phyloP scores from a whole-genome alignment of 2,888 invertebrate genomes.

The Ypsolopha scabrella region DNA sequence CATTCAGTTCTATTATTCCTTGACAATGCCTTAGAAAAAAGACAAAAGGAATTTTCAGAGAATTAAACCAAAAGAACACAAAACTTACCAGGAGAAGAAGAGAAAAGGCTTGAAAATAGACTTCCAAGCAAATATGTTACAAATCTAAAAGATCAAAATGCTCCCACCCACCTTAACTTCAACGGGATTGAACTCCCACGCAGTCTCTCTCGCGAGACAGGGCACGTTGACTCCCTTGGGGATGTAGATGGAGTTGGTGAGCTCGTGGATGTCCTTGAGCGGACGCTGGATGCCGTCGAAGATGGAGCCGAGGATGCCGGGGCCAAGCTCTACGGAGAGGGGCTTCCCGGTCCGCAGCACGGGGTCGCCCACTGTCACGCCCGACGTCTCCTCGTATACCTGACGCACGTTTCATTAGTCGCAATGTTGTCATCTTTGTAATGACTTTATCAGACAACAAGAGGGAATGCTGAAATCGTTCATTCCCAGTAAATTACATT shows the following conservation, averaged over 20 bases:
- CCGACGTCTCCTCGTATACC: constrained; percentile 96
- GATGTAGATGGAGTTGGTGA: constrained; percentile 98
- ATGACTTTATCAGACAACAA: too few relatives aligned
- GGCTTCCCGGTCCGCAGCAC: constrained; percentile 99
- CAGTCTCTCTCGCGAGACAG: constrained; percentile 80
- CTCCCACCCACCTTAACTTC: constrained; percentile 84
- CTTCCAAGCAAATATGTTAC: too few relatives aligned
- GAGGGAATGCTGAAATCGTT: too few relatives aligned
- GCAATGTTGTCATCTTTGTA: background rate
- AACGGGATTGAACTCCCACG: constrained; percentile 95
- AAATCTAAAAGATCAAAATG: too few relatives aligned
- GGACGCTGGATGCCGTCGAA: constrained; percentile 99
- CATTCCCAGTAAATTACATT: too few relatives aligned
- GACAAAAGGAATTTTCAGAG: too few relatives aligned
- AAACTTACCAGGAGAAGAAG: too few relatives aligned
- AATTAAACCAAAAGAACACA: too few relatives aligned
- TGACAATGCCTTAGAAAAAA: too few relatives aligned
- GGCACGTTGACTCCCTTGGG: constrained; percentile 98
- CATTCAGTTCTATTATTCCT: too few relatives aligned
- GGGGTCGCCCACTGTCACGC: constrained; percentile 99
- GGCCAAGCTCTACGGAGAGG: constrained; percentile 97
- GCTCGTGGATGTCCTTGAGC: constrained; percentile 93
- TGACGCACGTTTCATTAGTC: constrained; percentile 21
- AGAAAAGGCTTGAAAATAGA: too few relatives aligned
- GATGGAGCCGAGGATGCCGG: constrained; percentile 99